Evolutionary conservation across 2,797 vertebrate species (phyloP).

Genomic region (Microctenopoma steveboyesi): DNA sequence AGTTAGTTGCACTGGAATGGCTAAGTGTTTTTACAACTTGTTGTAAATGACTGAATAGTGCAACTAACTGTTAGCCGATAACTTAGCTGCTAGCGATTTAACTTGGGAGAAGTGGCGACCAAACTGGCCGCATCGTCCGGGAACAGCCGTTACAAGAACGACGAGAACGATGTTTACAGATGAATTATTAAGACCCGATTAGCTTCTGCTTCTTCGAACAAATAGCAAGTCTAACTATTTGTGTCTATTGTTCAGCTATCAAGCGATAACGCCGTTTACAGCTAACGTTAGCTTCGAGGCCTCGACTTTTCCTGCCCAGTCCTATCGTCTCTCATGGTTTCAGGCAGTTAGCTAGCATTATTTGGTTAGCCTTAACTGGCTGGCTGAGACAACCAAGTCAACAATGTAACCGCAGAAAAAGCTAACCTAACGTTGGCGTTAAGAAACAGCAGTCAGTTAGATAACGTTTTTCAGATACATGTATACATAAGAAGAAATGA

Average conservation of each 20-base stretch:
- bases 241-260: slow-evolving; percentile 69
- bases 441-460: neutral
- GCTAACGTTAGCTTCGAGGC: slow-evolving; percentile 78
- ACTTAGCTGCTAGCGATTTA: slow-evolving; percentile 31
- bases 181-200: rapidly evolving
- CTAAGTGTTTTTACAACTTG: neutral
- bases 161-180: neutral
- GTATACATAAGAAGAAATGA: neutral
- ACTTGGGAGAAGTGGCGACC: slow-evolving; percentile 53
- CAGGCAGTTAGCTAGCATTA: slow-evolving; percentile 43
- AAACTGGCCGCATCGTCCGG: slow-evolving; percentile 51
- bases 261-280: slow-evolving; percentile 65
- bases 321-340: slow-evolving; percentile 57
- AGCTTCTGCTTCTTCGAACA: neutral
- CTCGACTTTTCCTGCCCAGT: slow-evolving; percentile 72
- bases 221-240: slow-evolving; percentile 31
- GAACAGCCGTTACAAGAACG: slow-evolving; percentile 4
- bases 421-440: slow-evolving; percentile 25
- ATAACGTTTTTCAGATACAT: neutral
- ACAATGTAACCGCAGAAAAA: slow-evolving; percentile 10
- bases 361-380: slow-evolving; percentile 37
- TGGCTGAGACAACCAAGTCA: slow-evolving; percentile 33
- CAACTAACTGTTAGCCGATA: slow-evolving; percentile 23
- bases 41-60: neutral
- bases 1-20: neutral